Conservation (phyloP, 2,113 vertebrate species). For the human (Homo sapiens) region DNA sequence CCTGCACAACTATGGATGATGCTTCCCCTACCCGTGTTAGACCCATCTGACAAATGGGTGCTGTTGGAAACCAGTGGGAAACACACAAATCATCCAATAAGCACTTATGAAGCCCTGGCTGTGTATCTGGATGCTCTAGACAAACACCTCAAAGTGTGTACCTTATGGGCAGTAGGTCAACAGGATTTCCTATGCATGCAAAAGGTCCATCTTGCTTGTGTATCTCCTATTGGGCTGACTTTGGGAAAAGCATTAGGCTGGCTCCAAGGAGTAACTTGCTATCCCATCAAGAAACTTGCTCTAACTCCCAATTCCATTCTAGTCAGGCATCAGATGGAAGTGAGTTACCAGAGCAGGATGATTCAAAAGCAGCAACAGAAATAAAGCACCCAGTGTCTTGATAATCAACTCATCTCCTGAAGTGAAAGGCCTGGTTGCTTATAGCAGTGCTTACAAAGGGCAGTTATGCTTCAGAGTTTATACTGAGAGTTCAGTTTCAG, state of each 20-base stretch:
- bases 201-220: not conserved
- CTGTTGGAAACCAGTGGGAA: not conserved
- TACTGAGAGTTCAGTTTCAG: conserved; percentile 69
- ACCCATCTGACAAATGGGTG: not conserved
- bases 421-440: conserved; percentile 66
- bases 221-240: not conserved
- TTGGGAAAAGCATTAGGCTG: not conserved
- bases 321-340: conserved; percentile 55
- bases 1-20: not conserved
- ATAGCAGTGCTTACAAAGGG: conserved; percentile 60
- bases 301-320: conserved; percentile 45
- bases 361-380: conserved; percentile 72
- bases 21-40: not conserved
- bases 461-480: conserved; percentile 62
- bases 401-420: conserved; percentile 77
- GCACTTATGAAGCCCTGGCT: not conserved
- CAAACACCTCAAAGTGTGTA: not conserved
- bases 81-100: not conserved
- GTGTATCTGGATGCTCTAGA: not conserved
- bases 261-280: conserved; percentile 3
- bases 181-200: not conserved
- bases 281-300: not conserved
- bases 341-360: conserved; percentile 60
- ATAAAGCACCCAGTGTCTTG: conserved; percentile 71
- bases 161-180: not conserved